Percentiles rank a stretch among this genome's conserved stretches.
Conservation (phyloP, 2,797 vertebrate genomes). For the Ataeniobius toweri region DNA sequence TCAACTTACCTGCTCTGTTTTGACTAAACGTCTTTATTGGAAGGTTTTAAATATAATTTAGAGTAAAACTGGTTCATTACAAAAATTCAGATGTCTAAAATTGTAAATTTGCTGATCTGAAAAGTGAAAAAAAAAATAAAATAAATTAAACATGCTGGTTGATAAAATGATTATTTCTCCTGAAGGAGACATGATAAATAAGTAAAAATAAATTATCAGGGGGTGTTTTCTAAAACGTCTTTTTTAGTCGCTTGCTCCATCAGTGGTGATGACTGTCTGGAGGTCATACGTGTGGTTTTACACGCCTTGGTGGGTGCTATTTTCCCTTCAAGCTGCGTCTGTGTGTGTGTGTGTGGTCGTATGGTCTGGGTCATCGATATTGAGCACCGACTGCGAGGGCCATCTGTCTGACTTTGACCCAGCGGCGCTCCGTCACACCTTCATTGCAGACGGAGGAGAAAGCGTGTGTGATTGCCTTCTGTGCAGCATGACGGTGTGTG, state of each 20-base stretch:
- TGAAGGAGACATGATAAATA: not conserved
- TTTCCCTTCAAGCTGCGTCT: slow-evolving; percentile 21
- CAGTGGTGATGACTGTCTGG: slow-evolving; percentile 45
- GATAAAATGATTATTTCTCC: not conserved
- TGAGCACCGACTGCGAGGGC: slow-evolving; percentile 71
- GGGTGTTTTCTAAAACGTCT: not conserved
- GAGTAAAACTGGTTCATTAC: too few relatives aligned
- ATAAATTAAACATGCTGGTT: not conserved
- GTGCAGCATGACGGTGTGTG: slow-evolving; percentile 11
- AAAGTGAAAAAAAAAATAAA: too few relatives aligned
- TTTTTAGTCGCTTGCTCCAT: not conserved
- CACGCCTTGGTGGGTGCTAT: slow-evolving; percentile 19
- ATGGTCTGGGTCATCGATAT: slow-evolving; percentile 57
- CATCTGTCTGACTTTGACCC: slow-evolving; percentile 79
- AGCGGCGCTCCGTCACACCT: slow-evolving; percentile 68
- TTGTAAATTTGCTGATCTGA: too few relatives aligned
- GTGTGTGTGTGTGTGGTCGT: slow-evolving; percentile 28
- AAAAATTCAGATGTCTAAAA: too few relatives aligned
- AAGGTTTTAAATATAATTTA: too few relatives aligned
- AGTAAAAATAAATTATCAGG: not conserved
- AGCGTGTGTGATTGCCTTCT: slow-evolving; percentile 9
- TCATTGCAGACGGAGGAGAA: slow-evolving; percentile 39
- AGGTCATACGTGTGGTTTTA: slow-evolving; percentile 42
- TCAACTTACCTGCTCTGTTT: too few relatives aligned
- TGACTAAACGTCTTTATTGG: too few relatives aligned